Base-by-base conservation (phyloP, 2,888 invertebrate genomes). In the Anorthoa munda region DNA sequence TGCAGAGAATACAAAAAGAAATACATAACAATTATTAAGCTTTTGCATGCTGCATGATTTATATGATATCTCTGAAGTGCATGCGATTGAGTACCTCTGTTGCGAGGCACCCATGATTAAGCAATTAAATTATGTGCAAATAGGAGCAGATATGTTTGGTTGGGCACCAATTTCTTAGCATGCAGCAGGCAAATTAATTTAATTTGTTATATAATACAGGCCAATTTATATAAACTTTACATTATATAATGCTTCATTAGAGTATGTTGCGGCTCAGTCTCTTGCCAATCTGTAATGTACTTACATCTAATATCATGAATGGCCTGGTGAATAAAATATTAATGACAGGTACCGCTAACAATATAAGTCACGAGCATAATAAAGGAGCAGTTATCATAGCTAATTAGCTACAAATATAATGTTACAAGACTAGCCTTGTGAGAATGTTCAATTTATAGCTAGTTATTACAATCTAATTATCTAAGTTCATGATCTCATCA, bases 1-100 rank as follows among this genome's bases (percentile, higher is more conserved):
- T 89, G 90, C 87, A 85, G 84, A 88, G 83, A 87, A 83, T 86
- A 87, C 82, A 85, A 79, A 88, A 77, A 80, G 71, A 89, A 88
- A 84, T 88, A 86, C 83, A 87, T 88, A 88, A 83, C 83, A 86
- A 83, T 89, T 77, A 59, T 77, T 84, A 95, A 95, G 95, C 95
- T 92, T 93, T 95, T 96, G 95, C 95, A 96, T 96, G 96, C 96
- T 96, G 96, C 96, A 96, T 96, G 95, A 93, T 93, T 89, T 82
- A 86, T 86, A 90, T 90, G 90, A 90, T 78, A 80, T 89, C 84
- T 81, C 90, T 86, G 76, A 88, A 91, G 90, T 92, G 92, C 94
- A 95, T 94, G 94, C 94, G 89, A 87, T 81, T 86, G 77, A 89
- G 91, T 88, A 89, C 89, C 90, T 89, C 88, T 83, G 86, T 87